These are phyloP conservation scores for Orchesella cincta DNA, from an alignment of 1,140 invertebrate genomes.

Conservation along the genomic window DNA sequence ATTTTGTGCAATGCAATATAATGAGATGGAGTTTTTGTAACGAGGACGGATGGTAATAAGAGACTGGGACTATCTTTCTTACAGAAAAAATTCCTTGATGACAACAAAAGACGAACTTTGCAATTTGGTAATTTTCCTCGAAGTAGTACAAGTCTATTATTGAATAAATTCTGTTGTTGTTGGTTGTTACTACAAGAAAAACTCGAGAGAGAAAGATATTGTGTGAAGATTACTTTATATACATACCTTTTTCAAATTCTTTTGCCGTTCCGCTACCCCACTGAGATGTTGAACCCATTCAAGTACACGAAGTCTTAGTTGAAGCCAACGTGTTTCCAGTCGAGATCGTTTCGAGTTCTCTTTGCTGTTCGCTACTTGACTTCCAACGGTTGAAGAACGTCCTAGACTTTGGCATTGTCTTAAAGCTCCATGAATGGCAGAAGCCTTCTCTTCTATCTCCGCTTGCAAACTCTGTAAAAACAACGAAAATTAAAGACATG, in stretches of 20 bases:
- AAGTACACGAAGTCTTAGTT: constrained; percentile 46
- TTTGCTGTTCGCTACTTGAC: neutral
- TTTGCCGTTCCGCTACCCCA: constrained; percentile 34
- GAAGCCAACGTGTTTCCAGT: constrained; percentile 46
- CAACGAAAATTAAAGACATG: constrained; percentile 16
- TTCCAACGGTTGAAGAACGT: neutral
- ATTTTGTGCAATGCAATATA: constrained; percentile 23
- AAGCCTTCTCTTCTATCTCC: constrained; percentile 47
- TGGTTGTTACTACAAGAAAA: neutral
- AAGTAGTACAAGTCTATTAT: constrained; percentile 28
- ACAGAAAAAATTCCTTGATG: neutral
- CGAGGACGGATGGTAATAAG: constrained; percentile 12
- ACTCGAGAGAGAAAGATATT: neutral
- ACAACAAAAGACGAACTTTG: constrained; percentile 6
- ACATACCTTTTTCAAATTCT: constrained; percentile 31
- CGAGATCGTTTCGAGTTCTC: constrained; percentile 33
- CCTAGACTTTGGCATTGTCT: constrained; percentile 46
- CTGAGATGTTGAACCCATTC: constrained; percentile 49
- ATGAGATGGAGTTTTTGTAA: constrained; percentile 14
- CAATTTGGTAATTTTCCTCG: constrained; percentile 7
- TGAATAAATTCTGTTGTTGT: neutral
- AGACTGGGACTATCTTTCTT: neutral
- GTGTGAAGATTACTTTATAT: neutral
- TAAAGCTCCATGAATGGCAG: constrained; percentile 44
- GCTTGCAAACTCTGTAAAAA: constrained; percentile 47